These are phyloP conservation scores for Autographa pulchrina DNA, from an alignment of 2,888 invertebrate species.

Conservation along the genomic window DNA sequence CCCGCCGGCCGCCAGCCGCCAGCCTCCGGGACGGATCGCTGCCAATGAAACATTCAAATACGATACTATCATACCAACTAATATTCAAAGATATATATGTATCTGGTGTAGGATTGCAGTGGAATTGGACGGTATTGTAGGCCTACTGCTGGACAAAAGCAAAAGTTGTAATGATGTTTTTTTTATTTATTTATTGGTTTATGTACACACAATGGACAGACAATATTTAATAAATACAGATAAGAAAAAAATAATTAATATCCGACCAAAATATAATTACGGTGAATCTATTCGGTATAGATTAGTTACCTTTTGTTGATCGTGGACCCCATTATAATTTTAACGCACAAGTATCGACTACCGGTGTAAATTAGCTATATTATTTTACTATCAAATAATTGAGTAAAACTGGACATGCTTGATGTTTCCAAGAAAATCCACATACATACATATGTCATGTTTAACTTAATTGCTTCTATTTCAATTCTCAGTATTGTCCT, in stretches of 20 bases:
- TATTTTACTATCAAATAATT: neutral
- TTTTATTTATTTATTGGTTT: too few relatives aligned
- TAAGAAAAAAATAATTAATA: too few relatives aligned
- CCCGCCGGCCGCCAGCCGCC: too few relatives aligned
- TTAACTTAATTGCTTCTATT: neutral
- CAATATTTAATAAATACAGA: too few relatives aligned
- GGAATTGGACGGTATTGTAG: neutral
- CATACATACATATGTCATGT: neutral
- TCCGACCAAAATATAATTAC: too few relatives aligned
- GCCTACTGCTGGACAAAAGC: too few relatives aligned
- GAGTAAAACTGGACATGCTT: neutral
- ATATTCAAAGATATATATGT: neutral
- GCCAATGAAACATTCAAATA: neutral
- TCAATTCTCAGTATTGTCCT: neutral
- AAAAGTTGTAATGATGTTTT: too few relatives aligned
- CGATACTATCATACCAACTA: conserved; percentile 7
- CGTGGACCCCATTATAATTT: too few relatives aligned
- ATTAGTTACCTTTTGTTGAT: too few relatives aligned
- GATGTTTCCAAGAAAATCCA: neutral
- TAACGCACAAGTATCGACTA: too few relatives aligned
- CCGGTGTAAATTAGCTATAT: neutral
- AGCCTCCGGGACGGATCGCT: conserved; percentile 20
- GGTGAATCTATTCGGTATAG: too few relatives aligned
- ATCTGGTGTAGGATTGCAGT: neutral
- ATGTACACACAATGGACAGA: too few relatives aligned